Evolutionary conservation across 2,797 vertebrate species (phyloP).

Genomic region (Hypotaenidia okinawae): DNA sequence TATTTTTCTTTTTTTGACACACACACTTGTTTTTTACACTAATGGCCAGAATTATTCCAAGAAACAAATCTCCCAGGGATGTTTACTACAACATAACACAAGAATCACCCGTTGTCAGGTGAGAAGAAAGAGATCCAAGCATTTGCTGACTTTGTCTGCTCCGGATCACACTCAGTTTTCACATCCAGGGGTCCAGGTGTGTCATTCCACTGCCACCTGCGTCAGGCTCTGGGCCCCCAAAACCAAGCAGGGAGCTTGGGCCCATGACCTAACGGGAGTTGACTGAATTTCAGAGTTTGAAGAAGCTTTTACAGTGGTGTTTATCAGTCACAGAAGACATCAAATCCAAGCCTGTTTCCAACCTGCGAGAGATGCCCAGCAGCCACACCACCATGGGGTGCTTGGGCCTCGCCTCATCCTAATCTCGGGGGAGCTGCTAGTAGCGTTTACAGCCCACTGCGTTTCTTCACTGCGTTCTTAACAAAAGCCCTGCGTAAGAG

Average conservation of each 20-base stretch:
- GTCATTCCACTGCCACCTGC: too few species aligned
- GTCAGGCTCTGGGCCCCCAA: accelerated
- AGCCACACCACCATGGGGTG: accelerated
- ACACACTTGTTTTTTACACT: neutral
- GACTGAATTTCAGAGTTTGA: neutral
- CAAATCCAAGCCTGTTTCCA: neutral
- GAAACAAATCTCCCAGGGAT: neutral
- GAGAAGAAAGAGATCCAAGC: neutral
- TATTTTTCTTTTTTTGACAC: neutral
- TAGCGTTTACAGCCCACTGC: accelerated
- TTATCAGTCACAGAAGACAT: neutral
- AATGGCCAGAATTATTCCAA: neutral
- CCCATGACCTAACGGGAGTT: accelerated
- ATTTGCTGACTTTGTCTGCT: neutral
- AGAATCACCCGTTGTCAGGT: neutral
- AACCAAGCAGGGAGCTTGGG: neutral
- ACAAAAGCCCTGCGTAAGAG: neutral
- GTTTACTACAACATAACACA: neutral
- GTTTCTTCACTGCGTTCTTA: accelerated
- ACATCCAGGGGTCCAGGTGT: too few species aligned
- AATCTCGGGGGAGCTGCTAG: accelerated
- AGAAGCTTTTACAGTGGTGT: neutral
- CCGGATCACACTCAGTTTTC: neutral
- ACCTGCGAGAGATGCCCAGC: accelerated
- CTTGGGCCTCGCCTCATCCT: accelerated